Evolutionary conservation across 2,113 vertebrate species (phyloP), one percentile per base, ranked within the genome.

Genomic region (Vimba vimba): DNA sequence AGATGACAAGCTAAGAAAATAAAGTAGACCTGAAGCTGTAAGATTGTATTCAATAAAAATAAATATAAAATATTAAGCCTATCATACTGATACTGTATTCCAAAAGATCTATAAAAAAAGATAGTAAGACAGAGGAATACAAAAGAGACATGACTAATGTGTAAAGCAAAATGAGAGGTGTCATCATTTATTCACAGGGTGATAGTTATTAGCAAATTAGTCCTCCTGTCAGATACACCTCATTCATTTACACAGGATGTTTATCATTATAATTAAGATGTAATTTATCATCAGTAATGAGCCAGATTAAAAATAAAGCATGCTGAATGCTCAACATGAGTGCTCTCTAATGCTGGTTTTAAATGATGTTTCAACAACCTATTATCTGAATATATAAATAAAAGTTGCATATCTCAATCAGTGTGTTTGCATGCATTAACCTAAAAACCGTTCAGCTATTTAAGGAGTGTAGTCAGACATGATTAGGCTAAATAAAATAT

Each of bases 231-330:
- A 94, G 93, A 92, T 92, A 90, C 92, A 90, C 78, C 91, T 90
- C 91, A 87, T 91, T 93, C 91, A 90, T 94, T 94, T 94, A 91
- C 91, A 90, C 91, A 91, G 80, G 91, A 90, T 93, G 89, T 91
- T 91, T 92, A 93, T 93, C 90, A 90, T 92, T 90, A 88, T 94
- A 92, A 95, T 95, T 91, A 93, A 86, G 84, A n/a, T 86, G 87
- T 93, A 93, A 94, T 94, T 92, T 88, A 93, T 93, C 91, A 93
- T 90, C 88, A 92, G 91, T 94, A 94, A 94, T 92, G 93, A 93
- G 90, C 85, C 87, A 88, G 89, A 90, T 89, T 91, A 90, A 92
- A 90, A 93, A 91, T 89, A 93, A 88, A 86, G 88, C 86, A 86
- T 86, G 90, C 87, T 92, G 87, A 92, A 93, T 88, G 90, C 81